Base-by-base conservation (phyloP, 2,888 invertebrate species). In the Salticus scenicus region DNA sequence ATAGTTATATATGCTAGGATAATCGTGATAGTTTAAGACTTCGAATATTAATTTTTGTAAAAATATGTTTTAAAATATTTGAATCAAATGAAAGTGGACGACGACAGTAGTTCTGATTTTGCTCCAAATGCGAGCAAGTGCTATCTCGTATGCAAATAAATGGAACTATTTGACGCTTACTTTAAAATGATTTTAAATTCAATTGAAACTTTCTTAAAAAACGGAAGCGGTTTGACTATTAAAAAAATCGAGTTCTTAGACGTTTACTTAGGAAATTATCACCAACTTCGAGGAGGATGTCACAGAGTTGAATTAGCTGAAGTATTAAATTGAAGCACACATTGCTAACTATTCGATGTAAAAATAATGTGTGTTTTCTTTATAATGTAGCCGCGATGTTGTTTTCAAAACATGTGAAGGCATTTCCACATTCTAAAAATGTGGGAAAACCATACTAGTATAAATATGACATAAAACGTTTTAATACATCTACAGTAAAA, bases 391-490 rank as follows among this genome's bases (percentile, higher is more conserved):
- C 63, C 1, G 51, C 28, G 10, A 24, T 28, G 8, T 31, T 57
- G 12, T 73, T 31, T 37, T 41, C 70, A n/a, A n/a, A n/a, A 14
- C 7, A 20, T n/a, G 47, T n/a, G n/a, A n/a, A n/a, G n/a, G n/a
- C n/a, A n/a, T n/a, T n/a, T n/a, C n/a, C n/a, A n/a, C n/a, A n/a
- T n/a, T n/a, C 7, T 10, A 0, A 10, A 5, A 17, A 77, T 57
- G 42, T 37, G 10, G 37, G 37, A 5, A 31, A 31, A n/a, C 12
- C 31, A 4, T 47, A 2, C 27, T 31, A 64, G 51, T 70, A 77
- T n/a, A 69, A 31, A 33, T 66, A 75, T n/a, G 24, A 75, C 30
- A 12, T 66, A 37, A 75, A 75, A 66, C 12, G 20, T 30, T 28
- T 75, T 4, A 41, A 66, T 30, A 41, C 20, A 33, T 1, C 20